Conservation (phyloP, 2,797 vertebrate genomes). For the Poeciliopsis paucimaculata region DNA sequence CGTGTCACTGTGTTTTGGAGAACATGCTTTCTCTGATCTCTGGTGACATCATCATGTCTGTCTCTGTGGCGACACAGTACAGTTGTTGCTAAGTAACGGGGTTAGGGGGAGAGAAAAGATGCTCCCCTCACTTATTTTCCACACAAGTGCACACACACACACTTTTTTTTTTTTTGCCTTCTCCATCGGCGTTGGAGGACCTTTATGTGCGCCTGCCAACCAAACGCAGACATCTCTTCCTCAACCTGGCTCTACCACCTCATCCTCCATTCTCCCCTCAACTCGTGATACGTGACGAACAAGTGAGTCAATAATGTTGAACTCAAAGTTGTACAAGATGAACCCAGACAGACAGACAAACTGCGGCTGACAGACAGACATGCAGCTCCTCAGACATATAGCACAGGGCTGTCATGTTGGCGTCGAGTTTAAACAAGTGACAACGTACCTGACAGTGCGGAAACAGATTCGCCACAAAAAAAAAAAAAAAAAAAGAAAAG, state of each 20-base stretch:
- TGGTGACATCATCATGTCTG: constrained; percentile 72
- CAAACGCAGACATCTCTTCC: constrained; percentile 17
- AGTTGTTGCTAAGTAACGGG: constrained; percentile 72
- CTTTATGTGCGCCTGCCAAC: constrained; percentile 30
- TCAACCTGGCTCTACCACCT: constrained; percentile 15
- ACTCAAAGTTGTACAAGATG: constrained; percentile 27
- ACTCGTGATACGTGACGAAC: constrained; percentile 25
- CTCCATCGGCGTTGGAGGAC: constrained; percentile 26
- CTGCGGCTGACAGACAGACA: constrained; percentile 7
- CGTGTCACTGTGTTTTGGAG: constrained; percentile 32
- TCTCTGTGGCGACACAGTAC: constrained; percentile 66
- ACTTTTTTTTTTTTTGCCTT: background rate
- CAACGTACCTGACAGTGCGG: constrained; percentile 34
- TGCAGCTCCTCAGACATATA: constrained; percentile 19
- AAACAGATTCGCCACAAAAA: constrained; percentile 4
- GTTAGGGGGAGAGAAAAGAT: constrained; percentile 65
- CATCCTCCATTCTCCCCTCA: constrained; percentile 6
- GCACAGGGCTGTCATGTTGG: constrained; percentile 17
- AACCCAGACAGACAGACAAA: constrained; percentile 7
- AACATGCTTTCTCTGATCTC: constrained; percentile 63
- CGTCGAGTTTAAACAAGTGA: constrained; percentile 30
- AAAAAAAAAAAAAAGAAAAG: no score
- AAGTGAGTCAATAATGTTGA: constrained; percentile 30
- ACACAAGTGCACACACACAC: constrained; percentile 20
- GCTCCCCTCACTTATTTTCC: constrained; percentile 35